Conservation (phyloP, 35 echinoderm and acorn worm species). For the Ptychodera flava region DNA sequence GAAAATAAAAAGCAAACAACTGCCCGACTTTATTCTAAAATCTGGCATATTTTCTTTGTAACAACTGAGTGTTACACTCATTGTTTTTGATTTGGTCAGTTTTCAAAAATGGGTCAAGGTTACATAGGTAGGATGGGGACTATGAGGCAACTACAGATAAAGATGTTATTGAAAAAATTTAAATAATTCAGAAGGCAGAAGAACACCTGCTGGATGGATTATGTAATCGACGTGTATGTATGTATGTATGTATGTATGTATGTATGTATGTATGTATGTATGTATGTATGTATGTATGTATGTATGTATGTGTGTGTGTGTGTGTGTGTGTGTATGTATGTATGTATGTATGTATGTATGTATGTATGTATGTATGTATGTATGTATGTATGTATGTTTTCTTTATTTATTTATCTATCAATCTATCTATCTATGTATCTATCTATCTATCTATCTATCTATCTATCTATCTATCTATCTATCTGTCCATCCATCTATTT, state of each 20-base stretch:
- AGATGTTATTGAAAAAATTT: too few relatives aligned
- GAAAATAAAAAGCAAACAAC: too few relatives aligned
- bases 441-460: not conserved
- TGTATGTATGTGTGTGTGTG: not conserved
- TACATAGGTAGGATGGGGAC: too few relatives aligned
- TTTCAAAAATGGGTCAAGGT: too few relatives aligned
- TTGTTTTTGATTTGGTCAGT: too few relatives aligned
- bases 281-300: not conserved
- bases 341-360: not conserved
- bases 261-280: constrained; percentile 2
- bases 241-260: constrained; percentile 2
- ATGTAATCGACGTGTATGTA: not conserved
- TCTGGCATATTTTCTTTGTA: too few relatives aligned
- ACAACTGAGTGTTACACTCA: too few relatives aligned
- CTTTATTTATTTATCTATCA: not conserved
- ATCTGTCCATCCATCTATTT: too few relatives aligned
- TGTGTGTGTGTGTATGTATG: not conserved
- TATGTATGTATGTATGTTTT: not conserved
- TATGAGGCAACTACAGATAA: too few relatives aligned
- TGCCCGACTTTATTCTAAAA: too few relatives aligned
- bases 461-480: not conserved
- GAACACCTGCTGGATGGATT: too few relatives aligned
- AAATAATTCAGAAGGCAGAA: too few relatives aligned
- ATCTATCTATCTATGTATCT: not conserved
- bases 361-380: constrained; percentile 2